phyloP scores from a whole-genome alignment of 1,140 invertebrate species.

The Drosophila auraria region DNA sequence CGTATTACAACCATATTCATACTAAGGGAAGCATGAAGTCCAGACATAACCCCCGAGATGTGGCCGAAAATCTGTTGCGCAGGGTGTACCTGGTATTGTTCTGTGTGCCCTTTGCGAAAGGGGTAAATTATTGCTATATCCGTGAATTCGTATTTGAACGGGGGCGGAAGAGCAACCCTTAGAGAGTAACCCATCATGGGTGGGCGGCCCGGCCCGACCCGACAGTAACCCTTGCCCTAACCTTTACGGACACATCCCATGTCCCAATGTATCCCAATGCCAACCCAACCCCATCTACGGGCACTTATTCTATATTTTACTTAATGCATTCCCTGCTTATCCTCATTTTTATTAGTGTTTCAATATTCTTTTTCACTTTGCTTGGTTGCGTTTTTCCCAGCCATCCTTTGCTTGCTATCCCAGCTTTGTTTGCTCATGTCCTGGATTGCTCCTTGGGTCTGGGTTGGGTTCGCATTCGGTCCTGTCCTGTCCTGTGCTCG shows the following conservation, averaged over 20 bases:
- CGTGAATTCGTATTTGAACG: conserved; percentile 50
- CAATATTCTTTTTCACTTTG: conserved; percentile 84
- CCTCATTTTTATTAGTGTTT: conserved; percentile 84
- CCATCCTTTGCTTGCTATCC: conserved; percentile 41
- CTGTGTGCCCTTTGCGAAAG: conserved; percentile 30
- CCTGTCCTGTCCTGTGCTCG: neutral
- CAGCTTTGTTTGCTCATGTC: conserved; percentile 53
- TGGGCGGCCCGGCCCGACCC: conserved; percentile 8
- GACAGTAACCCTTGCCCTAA: conserved; percentile 28
- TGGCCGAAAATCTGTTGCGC: conserved; percentile 37
- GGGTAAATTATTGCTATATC: conserved; percentile 81
- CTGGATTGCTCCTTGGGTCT: conserved; percentile 48
- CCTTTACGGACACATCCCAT: conserved; percentile 16
- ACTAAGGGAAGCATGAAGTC: conserved; percentile 2
- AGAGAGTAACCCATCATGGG: conserved; percentile 27
- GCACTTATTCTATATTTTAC: conserved; percentile 83
- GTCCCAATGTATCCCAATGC: conserved; percentile 13
- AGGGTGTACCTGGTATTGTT: conserved; percentile 46
- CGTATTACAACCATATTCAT: conserved; percentile 18
- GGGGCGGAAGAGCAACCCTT: conserved; percentile 47
- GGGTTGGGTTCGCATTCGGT: conserved; percentile 24
- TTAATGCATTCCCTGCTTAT: conserved; percentile 82
- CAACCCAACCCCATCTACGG: conserved; percentile 16
- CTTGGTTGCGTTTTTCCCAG: conserved; percentile 73
- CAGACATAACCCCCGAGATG: conserved; percentile 15